Conservation (phyloP, 2,888 invertebrate genomes). For the Lutraria lutraria region DNA sequence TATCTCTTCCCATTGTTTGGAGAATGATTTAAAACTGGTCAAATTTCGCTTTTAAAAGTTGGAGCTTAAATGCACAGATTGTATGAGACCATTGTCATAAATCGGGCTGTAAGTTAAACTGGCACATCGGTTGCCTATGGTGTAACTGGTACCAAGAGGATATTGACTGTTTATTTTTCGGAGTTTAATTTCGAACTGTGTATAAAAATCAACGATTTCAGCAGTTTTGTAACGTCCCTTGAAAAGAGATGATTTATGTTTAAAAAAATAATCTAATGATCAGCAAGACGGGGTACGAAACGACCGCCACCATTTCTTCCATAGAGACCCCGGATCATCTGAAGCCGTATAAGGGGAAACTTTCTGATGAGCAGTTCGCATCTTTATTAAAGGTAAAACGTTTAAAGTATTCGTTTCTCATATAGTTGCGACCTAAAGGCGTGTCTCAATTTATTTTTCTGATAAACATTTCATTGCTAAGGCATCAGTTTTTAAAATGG, state of each 20-base stretch:
- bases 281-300: constrained; percentile 37
- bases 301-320: constrained; percentile 53
- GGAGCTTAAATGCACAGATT: not conserved
- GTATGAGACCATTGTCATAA: not conserved
- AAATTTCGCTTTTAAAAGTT: not conserved
- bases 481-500: too few species aligned
- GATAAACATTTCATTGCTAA: too few species aligned
- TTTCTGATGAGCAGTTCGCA: constrained; percentile 62
- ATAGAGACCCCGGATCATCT: constrained; percentile 64
- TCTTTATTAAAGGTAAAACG: constrained; percentile 59
- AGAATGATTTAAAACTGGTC: not conserved
- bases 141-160: not conserved
- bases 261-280: not conserved
- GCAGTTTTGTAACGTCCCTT: not conserved
- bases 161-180: not conserved
- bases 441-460: too few species aligned
- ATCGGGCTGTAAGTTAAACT: not conserved
- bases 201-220: not conserved
- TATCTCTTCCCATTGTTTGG: constrained; percentile 30
- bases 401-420: not conserved
- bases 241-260: not conserved
- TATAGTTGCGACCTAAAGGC: too few species aligned
- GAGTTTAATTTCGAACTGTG: not conserved
- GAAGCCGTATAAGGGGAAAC: constrained; percentile 59
- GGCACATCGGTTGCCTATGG: not conserved